Base-by-base conservation (phyloP, 2,888 invertebrate species). In the Julus scandinavius region DNA sequence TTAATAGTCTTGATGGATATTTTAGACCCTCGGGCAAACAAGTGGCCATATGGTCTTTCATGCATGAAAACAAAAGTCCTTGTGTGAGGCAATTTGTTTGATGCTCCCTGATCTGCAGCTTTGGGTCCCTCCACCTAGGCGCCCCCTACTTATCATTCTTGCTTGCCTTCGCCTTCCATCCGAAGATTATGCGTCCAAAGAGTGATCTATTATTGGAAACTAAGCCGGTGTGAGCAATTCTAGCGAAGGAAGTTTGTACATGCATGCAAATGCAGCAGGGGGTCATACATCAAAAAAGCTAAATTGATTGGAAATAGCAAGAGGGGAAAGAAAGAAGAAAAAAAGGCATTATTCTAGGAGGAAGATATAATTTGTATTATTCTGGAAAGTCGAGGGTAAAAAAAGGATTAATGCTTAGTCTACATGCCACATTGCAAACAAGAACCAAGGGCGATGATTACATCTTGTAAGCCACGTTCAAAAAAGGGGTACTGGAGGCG, bases 171-270 rank as follows among this genome's bases (percentile, higher is more conserved):
- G 38, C 17, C 17, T 80, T 38, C 80, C 80, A 29, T 80, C 80
- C 80, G 38, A 13, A 80, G 80, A 80, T 80, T 80, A 80, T 80
- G 38, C 80, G 38, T 38, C 80, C 80, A 38, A 80, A 80, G 20
- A 80, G 80, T 80, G 80, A 80, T 80, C 38, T 80, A 38, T 80
- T 80, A 80, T 80, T 80, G 80, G 80, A 80, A 80, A 80, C 72
- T 80, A 80, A 80, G 80, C 80, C 80, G 80, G 80, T 80, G 80
- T 80, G 80, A 29, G 54, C 54, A 38, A 20, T 13, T 80, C 80
- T 13, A 38, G 80, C 29, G 5, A 29, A 29, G 80, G 20, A 80
- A 80, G 80, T 80, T 80, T 7, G 38, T 80, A 80, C 80, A 80
- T 38, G 80, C 80, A 80, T 80, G 80, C 80, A 80, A 80, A 80